Conservation (phyloP, 1,140 invertebrate species). For the Drosophila trapezifrons region DNA sequence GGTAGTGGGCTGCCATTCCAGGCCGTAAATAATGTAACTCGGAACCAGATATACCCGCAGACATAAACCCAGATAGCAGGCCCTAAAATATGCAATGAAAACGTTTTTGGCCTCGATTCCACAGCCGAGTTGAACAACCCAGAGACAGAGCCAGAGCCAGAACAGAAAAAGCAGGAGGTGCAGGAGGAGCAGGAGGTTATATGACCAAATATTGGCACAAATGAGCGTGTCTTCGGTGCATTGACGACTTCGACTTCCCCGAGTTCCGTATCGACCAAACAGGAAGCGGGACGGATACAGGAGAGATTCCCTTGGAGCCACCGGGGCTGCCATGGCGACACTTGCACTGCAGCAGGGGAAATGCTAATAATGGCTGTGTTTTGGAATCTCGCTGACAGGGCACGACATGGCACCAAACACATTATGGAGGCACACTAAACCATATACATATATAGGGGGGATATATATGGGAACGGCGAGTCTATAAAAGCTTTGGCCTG, state of each 20-base stretch:
- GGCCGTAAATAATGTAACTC: slow-evolving; percentile 1
- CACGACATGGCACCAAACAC: slow-evolving; percentile 80
- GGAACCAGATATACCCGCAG: slow-evolving; percentile 50
- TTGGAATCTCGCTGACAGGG: slow-evolving; percentile 68
- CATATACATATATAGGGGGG: slow-evolving; percentile 34
- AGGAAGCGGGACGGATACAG: slow-evolving; percentile 27
- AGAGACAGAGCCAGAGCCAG: neutral
- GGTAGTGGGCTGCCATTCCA: neutral
- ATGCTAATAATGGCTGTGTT: slow-evolving; percentile 68
- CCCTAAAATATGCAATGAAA: slow-evolving; percentile 64
- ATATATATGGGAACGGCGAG: slow-evolving; percentile 44
- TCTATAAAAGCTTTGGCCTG: slow-evolving; percentile 75
- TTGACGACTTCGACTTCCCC: slow-evolving; percentile 42
- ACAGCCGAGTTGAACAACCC: slow-evolving; percentile 68
- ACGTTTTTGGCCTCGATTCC: slow-evolving; percentile 71
- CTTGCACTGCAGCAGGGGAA: slow-evolving; percentile 55
- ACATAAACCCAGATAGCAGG: slow-evolving; percentile 26
- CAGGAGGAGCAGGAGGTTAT: neutral
- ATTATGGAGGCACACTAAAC: slow-evolving; percentile 77
- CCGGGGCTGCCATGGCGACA: slow-evolving; percentile 35
- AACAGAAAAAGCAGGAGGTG: neutral
- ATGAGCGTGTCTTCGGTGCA: slow-evolving; percentile 71
- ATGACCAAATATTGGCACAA: slow-evolving; percentile 67
- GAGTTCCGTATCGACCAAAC: slow-evolving; percentile 69
- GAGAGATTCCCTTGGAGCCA: slow-evolving; percentile 13